Conservation (phyloP, 2,113 vertebrate species). For the Ginglymostoma cirratum region DNA sequence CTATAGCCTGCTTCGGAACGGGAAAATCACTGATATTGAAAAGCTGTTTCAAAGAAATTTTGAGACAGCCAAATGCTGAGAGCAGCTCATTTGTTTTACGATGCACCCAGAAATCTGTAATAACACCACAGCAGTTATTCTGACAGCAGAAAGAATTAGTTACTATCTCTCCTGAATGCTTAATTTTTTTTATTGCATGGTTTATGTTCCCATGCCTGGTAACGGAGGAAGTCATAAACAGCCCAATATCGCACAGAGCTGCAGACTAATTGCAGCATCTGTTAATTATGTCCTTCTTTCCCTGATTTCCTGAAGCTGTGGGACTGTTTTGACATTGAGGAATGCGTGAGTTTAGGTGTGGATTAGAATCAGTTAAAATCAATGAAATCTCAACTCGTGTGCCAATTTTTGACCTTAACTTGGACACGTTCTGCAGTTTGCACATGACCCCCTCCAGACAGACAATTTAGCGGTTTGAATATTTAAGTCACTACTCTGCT, state of each 20-base stretch:
- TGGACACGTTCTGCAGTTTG: background rate
- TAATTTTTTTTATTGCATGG: constrained; percentile 9
- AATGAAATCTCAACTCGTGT: background rate
- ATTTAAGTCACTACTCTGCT: background rate
- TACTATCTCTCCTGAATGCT: background rate
- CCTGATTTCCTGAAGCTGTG: background rate
- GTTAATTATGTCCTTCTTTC: background rate
- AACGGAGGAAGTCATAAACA: background rate
- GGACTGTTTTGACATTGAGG: background rate
- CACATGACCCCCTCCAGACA: background rate
- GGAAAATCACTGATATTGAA: background rate
- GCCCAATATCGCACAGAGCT: background rate
- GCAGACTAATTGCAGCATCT: background rate
- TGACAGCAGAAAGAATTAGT: constrained; percentile 20
- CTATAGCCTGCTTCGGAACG: background rate
- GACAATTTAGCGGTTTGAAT: background rate
- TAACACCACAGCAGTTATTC: background rate
- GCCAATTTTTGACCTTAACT: background rate
- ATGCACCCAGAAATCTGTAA: background rate
- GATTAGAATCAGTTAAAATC: background rate
- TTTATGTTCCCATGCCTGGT: background rate
- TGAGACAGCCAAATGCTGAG: background rate
- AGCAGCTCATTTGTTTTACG: background rate
- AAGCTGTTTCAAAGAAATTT: background rate
- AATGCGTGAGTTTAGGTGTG: background rate